These are phyloP conservation scores for Fulica atra DNA, from an alignment of 2,113 vertebrate species.

Conservation along the genomic window DNA sequence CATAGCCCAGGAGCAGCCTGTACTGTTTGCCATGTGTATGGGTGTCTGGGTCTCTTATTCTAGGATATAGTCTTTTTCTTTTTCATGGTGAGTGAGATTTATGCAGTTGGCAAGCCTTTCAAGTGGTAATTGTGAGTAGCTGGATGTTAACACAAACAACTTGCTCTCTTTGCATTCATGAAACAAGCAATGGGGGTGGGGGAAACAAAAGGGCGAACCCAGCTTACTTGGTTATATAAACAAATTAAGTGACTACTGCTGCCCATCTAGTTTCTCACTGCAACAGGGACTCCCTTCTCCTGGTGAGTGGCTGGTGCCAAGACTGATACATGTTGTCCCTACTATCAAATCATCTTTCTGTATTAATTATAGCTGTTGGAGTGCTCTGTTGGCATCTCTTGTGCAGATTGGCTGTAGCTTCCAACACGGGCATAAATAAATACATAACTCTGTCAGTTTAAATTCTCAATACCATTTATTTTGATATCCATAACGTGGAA, in stretches of 20 bases:
- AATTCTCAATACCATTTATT: slow-evolving; percentile 21
- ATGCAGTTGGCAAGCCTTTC: not conserved
- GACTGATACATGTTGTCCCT: not conserved
- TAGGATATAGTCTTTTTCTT: not conserved
- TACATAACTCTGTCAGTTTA: not conserved
- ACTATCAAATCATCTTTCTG: not conserved
- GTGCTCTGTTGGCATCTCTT: not conserved
- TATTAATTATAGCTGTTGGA: slow-evolving; percentile 16
- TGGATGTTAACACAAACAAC: slow-evolving; percentile 38
- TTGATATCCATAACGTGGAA: not conserved
- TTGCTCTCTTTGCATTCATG: not conserved
- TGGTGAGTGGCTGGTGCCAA: not conserved
- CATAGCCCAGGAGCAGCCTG: not conserved
- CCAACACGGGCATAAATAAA: not conserved
- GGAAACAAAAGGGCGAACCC: not conserved
- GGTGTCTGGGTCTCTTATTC: not conserved
- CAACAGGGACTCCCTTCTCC: not conserved
- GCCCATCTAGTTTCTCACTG: not conserved
- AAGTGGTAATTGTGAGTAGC: not conserved
- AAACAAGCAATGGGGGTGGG: not conserved
- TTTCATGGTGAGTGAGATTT: not conserved
- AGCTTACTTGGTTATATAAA: slow-evolving; percentile 13
- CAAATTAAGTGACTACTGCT: slow-evolving; percentile 12
- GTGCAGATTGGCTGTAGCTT: not conserved
- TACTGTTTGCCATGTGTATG: not conserved